Evolutionary conservation across 1,140 invertebrate species (phyloP).

Genomic region (Coenobita brevimanus): DNA sequence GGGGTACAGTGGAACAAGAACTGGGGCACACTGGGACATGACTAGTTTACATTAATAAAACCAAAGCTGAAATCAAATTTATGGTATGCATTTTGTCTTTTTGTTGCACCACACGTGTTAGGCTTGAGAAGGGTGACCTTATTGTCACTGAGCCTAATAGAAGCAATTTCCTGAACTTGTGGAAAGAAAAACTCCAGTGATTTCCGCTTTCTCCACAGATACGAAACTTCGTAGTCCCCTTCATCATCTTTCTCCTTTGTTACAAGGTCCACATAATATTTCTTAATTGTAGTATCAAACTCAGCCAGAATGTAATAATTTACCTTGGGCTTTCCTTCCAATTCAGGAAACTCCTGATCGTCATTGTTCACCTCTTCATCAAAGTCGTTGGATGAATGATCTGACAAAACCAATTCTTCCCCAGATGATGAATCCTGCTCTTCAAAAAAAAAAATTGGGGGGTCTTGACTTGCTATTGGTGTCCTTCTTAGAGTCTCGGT

Average conservation of each 20-base stretch:
- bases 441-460: not conserved
- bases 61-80: slow-evolving; percentile 14
- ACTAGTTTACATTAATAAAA: slow-evolving; percentile 21
- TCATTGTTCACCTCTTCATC: not conserved
- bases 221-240: not conserved
- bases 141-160: slow-evolving; percentile 5
- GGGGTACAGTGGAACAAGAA: slow-evolving; percentile 12
- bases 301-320: slow-evolving; percentile 26
- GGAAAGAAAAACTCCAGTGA: too few species aligned
- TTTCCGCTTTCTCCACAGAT: not conserved
- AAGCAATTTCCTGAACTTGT: too few species aligned
- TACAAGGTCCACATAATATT: slow-evolving; percentile 12
- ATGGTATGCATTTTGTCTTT: slow-evolving; percentile 13
- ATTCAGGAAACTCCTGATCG: too few species aligned
- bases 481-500: not conserved
- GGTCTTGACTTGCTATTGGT: not conserved
- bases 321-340: too few species aligned
- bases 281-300: slow-evolving; percentile 28
- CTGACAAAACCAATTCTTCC: not conserved
- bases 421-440: slow-evolving; percentile 10
- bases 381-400: slow-evolving; percentile 14
- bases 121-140: slow-evolving; percentile 23
- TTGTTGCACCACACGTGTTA: slow-evolving; percentile 19
- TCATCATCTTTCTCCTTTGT: slow-evolving; percentile 26
- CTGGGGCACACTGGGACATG: slow-evolving; percentile 14